Base-by-base conservation (phyloP, 2,113 vertebrate genomes). In the Lycaon pictus region DNA sequence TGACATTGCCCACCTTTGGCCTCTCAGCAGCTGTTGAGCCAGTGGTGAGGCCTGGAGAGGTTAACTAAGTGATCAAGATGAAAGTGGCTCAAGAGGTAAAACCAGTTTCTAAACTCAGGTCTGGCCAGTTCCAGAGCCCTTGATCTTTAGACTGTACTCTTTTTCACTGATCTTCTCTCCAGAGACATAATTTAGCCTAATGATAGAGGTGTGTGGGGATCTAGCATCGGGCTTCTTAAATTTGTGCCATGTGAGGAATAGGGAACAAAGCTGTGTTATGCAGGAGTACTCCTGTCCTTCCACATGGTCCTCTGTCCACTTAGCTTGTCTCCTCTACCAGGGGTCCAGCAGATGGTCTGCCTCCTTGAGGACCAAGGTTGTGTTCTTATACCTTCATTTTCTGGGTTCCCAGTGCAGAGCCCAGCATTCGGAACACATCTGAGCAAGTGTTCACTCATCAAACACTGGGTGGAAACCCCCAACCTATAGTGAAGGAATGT, bases 401-500 rank as follows among this genome's bases (percentile, higher is more conserved):
- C 71, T 27, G 3, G 17, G 82, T n/a, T 86, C 63, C 13, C n/a
- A 37, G 16, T 1, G 4, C 13, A 35, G 48, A 56, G 62, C 11
- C 1, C 2, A 3, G 35, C 32, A 58, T 55, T 58, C 17, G 32
- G 37, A 48, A 10, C 58, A 20, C n/a, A 6, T 1, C 2, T 7
- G 51, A 53, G 35, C 2, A 17, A 16, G 35, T 3, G 6, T 71
- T 55, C 5, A 53, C 35, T 37, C 15, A 11, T 23, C 25, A 25
- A 3, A 77, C 58, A 15, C 79, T 11, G 67, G 71, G 22, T 29
- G 12, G 80, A 53, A 22, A 37, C 37, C n/a, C 29, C 48, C 77
- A 1, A 7, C 25, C n/a, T 22, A 12, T 23, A 74, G 12, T 0
- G 7, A 17, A 25, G n/a, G 56, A 19, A 16, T 0, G 0, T 0